A percentile compares a stretch with the other conserved stretches of the same genome.
phyloP scores from a whole-genome alignment of 2,797 vertebrate genomes.

The Gymnothorax javanicus region DNA sequence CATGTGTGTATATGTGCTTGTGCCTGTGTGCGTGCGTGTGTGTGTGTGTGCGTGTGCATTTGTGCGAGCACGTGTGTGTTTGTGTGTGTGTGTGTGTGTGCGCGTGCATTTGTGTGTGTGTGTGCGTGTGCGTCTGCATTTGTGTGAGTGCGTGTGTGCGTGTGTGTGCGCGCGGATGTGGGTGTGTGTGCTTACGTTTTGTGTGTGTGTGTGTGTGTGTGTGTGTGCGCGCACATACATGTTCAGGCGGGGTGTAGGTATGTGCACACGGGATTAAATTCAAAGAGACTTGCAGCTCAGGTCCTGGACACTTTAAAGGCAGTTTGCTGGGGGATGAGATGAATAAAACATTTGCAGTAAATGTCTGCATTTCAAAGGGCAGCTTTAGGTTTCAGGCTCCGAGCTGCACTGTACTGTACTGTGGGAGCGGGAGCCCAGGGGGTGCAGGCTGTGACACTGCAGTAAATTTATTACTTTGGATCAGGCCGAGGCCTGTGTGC shows the following conservation, averaged over 20 bases:
- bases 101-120: not conserved
- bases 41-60: not conserved
- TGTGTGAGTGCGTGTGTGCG: too few relatives aligned
- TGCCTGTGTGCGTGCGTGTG: not conserved
- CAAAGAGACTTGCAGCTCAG: not conserved
- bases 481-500: conserved; percentile 13
- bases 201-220: not conserved
- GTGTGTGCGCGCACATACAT: not conserved
- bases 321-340: conserved; percentile 33
- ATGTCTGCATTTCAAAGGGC: conserved; percentile 30
- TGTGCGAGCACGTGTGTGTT: not conserved
- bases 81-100: not conserved
- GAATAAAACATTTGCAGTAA: conserved; percentile 32
- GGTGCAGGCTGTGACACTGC: conserved; percentile 22
- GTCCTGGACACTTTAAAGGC: conserved; percentile 29
- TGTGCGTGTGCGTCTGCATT: not conserved
- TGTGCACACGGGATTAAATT: not conserved
- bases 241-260: not conserved
- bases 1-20: not conserved
- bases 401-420: conserved; percentile 2
- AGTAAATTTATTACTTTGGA: conserved; percentile 3
- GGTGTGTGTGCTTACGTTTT: not conserved
- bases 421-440: not conserved
- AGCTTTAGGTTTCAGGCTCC: conserved; percentile 12
- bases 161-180: too few relatives aligned